phyloP scores from a whole-genome alignment of 2,113 vertebrate species.

The Lasiurus cinereus region DNA sequence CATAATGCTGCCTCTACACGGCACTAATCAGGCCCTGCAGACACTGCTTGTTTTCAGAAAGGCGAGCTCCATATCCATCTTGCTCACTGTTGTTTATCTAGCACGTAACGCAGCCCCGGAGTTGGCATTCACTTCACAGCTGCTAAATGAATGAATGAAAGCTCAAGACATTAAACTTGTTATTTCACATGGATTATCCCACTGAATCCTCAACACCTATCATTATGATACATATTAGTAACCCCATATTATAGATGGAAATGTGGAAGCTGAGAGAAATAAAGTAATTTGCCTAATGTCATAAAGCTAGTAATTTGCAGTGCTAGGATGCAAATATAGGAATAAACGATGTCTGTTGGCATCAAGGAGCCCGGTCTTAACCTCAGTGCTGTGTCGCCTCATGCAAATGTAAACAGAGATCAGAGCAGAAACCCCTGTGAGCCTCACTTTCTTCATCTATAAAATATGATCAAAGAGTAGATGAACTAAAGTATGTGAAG shows the following conservation, averaged over 20 bases:
- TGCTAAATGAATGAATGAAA: not conserved
- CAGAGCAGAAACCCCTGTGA: not conserved
- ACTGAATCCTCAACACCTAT: not conserved
- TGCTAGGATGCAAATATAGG: not conserved
- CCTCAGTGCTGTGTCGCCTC: not conserved
- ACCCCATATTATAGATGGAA: not conserved
- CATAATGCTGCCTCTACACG: fast-evolving
- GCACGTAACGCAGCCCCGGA: not conserved
- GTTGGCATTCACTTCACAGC: not conserved
- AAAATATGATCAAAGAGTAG: not conserved
- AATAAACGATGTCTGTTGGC: not conserved
- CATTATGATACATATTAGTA: not conserved
- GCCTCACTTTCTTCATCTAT: not conserved
- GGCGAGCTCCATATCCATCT: not conserved
- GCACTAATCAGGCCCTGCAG: not conserved
- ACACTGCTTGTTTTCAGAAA: not conserved
- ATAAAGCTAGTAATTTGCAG: not conserved
- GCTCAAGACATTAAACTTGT: not conserved
- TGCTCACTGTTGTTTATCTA: not conserved
- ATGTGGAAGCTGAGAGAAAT: not conserved
- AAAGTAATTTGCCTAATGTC: not conserved
- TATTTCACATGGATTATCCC: not conserved
- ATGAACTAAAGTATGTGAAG: not conserved
- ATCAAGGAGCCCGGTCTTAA: fast-evolving
- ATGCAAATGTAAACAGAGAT: fast-evolving